Conservation (phyloP, 2,113 vertebrate species). For the Otis tarda region DNA sequence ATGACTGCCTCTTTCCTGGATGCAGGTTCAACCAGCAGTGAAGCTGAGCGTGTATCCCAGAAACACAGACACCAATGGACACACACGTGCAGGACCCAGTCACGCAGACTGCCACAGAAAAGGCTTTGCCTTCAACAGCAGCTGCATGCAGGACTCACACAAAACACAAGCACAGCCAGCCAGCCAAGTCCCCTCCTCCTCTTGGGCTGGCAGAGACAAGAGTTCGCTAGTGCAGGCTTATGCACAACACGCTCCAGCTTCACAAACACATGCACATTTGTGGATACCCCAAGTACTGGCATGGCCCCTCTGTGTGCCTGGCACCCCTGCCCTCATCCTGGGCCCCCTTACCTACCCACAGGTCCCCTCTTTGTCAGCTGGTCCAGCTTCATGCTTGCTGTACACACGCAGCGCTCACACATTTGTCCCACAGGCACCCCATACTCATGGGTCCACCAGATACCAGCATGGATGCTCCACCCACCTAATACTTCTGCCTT, state of each 20-base stretch:
- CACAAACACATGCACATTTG: background rate
- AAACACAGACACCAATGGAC: background rate
- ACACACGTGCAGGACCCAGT: background rate
- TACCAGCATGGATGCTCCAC: background rate
- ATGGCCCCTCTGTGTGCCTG: background rate
- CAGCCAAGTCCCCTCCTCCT: background rate
- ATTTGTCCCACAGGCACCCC: background rate
- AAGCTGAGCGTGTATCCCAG: background rate
- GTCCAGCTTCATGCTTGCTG: background rate
- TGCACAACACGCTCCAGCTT: background rate
- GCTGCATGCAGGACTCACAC: background rate
- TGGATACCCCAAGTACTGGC: no score
- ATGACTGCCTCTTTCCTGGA: background rate
- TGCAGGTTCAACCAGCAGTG: background rate
- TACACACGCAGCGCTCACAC: background rate
- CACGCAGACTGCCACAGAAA: background rate
- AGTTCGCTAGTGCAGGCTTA: background rate
- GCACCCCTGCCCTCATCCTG: background rate
- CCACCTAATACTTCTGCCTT: background rate
- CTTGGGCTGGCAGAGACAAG: background rate
- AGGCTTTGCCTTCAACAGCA: background rate
- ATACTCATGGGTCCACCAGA: background rate
- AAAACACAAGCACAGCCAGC: background rate
- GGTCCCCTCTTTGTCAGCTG: background rate
- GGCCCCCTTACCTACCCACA: accelerated